phyloP scores from a whole-genome alignment of 2,113 vertebrate genomes.

The Axis porcinus region DNA sequence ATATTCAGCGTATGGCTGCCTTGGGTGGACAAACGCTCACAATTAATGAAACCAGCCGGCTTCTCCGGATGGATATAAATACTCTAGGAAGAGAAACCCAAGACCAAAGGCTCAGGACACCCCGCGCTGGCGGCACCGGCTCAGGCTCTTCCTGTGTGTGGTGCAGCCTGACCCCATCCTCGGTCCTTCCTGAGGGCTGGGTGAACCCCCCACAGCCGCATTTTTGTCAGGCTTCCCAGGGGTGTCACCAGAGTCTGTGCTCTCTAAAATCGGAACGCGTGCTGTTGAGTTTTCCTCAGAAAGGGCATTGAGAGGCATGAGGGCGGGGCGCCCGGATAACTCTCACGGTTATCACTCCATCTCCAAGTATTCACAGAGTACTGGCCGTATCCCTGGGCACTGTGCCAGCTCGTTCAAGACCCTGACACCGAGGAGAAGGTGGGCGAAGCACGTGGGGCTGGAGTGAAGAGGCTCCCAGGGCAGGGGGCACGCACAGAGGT shows the following conservation, averaged over 20 bases:
- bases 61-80: constrained; percentile 73
- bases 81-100: constrained; percentile 68
- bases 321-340: not conserved
- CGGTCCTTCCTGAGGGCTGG: constrained; percentile 58
- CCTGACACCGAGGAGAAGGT: not conserved
- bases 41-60: constrained; percentile 44
- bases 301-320: not conserved
- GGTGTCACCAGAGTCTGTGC: constrained; percentile 12
- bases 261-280: not conserved
- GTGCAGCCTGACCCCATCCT: not conserved
- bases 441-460: not conserved
- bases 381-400: not conserved
- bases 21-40: constrained; percentile 48
- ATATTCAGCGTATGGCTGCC: constrained; percentile 28
- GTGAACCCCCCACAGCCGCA: constrained; percentile 20
- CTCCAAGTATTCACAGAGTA: not conserved
- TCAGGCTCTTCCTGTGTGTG: constrained; percentile 51
- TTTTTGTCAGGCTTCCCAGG: constrained; percentile 60
- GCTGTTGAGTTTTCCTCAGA: not conserved
- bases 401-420: not conserved
- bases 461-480: not conserved
- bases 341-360: not conserved
- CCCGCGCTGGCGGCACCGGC: not conserved
- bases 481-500: not conserved
- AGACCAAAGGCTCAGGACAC: constrained; percentile 50